Conservation (phyloP, 1,140 invertebrate genomes). For the Trissolcus basalis region DNA sequence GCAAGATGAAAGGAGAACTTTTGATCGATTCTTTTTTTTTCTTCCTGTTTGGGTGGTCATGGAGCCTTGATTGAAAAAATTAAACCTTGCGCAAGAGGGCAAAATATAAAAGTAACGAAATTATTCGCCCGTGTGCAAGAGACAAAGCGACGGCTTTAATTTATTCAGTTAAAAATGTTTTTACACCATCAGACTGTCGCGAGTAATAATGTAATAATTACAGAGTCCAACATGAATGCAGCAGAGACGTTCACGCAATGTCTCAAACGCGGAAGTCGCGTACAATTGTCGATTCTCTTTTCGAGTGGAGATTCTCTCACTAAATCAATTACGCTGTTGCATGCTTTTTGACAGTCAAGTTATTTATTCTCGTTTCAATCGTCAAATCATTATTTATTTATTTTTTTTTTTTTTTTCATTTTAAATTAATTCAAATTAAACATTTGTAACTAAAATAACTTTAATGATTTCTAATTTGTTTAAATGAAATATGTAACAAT, state of each 20-base stretch:
- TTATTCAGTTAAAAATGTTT: slow-evolving; percentile 17
- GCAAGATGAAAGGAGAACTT: too few species aligned
- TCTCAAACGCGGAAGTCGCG: slow-evolving; percentile 23
- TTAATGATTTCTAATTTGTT: too few species aligned
- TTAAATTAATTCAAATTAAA: too few species aligned
- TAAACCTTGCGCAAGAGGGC: too few species aligned
- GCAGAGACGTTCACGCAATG: slow-evolving; percentile 15
- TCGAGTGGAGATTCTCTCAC: slow-evolving; percentile 17
- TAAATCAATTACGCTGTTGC: slow-evolving; percentile 22
- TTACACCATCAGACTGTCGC: slow-evolving; percentile 15
- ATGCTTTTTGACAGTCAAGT: background rate
- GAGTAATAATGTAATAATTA: slow-evolving; percentile 37
- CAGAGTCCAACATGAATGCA: background rate
- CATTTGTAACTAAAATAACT: too few species aligned
- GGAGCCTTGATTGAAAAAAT: too few species aligned
- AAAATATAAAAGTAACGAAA: slow-evolving; percentile 7
- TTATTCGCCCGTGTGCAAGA: background rate
- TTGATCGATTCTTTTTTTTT: too few species aligned
- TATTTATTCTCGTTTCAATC: background rate
- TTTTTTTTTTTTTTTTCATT: background rate
- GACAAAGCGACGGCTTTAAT: slow-evolving; percentile 4
- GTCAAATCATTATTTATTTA: background rate
- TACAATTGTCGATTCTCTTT: slow-evolving; percentile 4
- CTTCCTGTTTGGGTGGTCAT: too few species aligned
- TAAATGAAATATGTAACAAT: too few species aligned